Base-by-base conservation (phyloP, 2,797 vertebrate species). In the Manis pentadactyla region DNA sequence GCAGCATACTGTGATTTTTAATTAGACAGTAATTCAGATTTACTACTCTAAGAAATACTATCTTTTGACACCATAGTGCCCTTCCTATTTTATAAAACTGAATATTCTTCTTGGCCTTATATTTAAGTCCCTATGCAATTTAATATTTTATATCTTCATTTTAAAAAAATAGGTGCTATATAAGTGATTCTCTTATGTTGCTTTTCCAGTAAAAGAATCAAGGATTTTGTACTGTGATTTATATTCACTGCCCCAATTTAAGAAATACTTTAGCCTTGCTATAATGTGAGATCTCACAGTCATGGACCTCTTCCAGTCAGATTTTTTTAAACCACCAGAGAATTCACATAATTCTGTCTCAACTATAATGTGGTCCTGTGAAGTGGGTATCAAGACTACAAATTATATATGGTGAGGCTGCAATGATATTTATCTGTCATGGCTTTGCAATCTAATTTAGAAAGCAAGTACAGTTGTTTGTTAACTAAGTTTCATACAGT, bases 101-200 rank as follows among this genome's bases (percentile, higher is more conserved):
- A 98, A 97, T 98, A 98, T 98, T 96, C 98, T 98, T 98, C 98
- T 98, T 99, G 98, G 98, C 99, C 98, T 99, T 99, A 99, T 98
- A 98, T 98, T 99, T 98, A 99, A 98, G 98, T 98, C 97, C 98
- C 98, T 99, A 99, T 99, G 98, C 98, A 99, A 99, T 97, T 46
- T 98, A 98, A 96, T 98, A 98, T 98, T 98, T 99, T 99, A 93
- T 98, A 98, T 97, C 97, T 98, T 93, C 98, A 77, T 98, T 98
- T 98, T 46, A 25, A 13, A 95, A 98, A 97, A 97, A 97, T 96
- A 98, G 97, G 97, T 98, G 92, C 94, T 98, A 97, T 98, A 59
- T 95, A 97, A 98, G 96, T 97, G 96, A 98, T 97, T 97, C 98
- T 98, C 77, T 94, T 97, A 95, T 98, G 71, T 98, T 98, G 97